A percentile compares a stretch with the other conserved stretches of the same genome.
These are phyloP conservation scores for Plodia interpunctella DNA, from an alignment of 1,140 invertebrate genomes.

Conservation along the genomic window DNA sequence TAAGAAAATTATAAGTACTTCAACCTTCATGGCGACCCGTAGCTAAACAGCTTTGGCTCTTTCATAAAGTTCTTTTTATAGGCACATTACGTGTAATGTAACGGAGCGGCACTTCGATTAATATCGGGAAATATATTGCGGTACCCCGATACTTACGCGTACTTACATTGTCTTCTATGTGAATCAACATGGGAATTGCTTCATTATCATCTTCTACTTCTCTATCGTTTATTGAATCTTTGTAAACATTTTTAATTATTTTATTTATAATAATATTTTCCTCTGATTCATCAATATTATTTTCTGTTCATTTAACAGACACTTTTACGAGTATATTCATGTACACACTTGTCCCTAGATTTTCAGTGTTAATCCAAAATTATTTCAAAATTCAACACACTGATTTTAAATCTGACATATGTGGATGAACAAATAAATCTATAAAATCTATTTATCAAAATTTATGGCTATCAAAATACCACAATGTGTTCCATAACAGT, in stretches of 20 bases:
- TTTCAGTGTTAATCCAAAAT: no score
- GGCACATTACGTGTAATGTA: constrained; percentile 29
- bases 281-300: no score
- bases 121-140: constrained; percentile 13
- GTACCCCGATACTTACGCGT: constrained; percentile 19
- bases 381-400: no score
- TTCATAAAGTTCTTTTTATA: constrained; percentile 38
- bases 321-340: no score
- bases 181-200: background rate
- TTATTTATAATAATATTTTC: no score
- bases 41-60: constrained; percentile 14
- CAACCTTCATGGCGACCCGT: constrained; percentile 14
- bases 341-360: no score
- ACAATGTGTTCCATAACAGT: background rate
- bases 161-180: background rate
- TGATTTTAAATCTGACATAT: no score
- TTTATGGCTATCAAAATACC: background rate
- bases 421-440: no score
- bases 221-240: background rate
- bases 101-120: constrained; percentile 16
- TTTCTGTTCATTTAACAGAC: no score
- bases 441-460: background rate
- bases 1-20: background rate
- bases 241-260: background rate
- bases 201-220: background rate